Base-by-base conservation (phyloP, 1,140 invertebrate genomes). In the Bombus soroeensis region DNA sequence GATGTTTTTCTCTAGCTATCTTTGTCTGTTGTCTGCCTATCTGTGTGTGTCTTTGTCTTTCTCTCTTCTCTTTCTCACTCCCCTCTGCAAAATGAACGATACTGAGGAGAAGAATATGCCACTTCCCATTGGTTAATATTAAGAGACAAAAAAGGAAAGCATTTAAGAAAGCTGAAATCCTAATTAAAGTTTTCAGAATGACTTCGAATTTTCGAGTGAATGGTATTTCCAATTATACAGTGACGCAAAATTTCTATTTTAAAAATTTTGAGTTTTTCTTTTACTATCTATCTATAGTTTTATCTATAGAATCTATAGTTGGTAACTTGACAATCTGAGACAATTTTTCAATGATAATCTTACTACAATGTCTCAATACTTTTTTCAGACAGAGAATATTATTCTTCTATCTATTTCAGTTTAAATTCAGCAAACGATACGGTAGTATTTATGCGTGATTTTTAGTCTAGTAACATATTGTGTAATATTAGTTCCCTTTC, bases 1-100 rank as follows among this genome's bases (percentile, higher is more conserved):
- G 72, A 75, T 86, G 83, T 85, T 72, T 80, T 85, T 80, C 75
- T 79, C 83, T 84, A 84, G 83, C 68, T 84, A 79, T 79, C 83
- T 78, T 78, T 70, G 43, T 83, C 82, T 41, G 74, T 41, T 62
- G n/a, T 37, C 39, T 73, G 39, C n/a, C 53, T 64, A 34, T 72
- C 68, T 72, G 34, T 78, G 39, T 79, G 53, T 62, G 57, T 62
- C 47, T 57, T 37, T 41, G 12, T 87, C 59, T 73, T 43, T 78
- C 59, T 53, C 13, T 78, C 47, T 32, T 68, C 32, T 68, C 32
- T 68, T 32, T 68, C 2, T 34, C 32, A 34, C 64, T 22, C 32
- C 34, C 32, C 32, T 62, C 66, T 53, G 25, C 64, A 79, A 80
- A 71, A n/a, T 80, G 53, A 85, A 39, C 41, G 68, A 72, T 62